Conservation (phyloP, 2,888 invertebrate genomes). For the Lydus trimaculatus region DNA sequence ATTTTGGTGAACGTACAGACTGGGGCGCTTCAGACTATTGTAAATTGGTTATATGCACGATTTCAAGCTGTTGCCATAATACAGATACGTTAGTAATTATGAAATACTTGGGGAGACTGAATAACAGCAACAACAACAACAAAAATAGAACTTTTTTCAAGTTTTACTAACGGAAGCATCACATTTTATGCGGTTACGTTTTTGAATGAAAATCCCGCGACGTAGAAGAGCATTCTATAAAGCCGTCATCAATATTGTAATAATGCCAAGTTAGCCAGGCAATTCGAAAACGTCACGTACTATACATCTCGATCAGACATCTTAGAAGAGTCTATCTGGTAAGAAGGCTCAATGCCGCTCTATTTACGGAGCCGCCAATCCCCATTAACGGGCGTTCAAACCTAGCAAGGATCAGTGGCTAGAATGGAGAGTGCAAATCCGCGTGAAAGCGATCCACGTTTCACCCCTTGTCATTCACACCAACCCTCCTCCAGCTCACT, state of each 20-base stretch:
- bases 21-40: constrained; percentile 27
- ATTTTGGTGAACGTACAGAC: constrained; percentile 27
- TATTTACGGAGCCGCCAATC: constrained; percentile 61
- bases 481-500: constrained; percentile 35
- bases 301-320: constrained; percentile 28
- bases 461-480: constrained; percentile 46
- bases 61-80: neutral
- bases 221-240: neutral
- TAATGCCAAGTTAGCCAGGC: constrained; percentile 17
- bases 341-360: constrained; percentile 61
- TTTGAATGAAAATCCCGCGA: neutral
- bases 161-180: neutral
- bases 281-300: constrained; percentile 33
- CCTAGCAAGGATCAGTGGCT: constrained; percentile 53
- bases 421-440: constrained; percentile 55
- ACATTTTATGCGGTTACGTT: neutral
- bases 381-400: constrained; percentile 58
- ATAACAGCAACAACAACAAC: neutral
- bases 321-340: constrained; percentile 42
- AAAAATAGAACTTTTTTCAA: too few species aligned
- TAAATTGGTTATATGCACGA: constrained; percentile 24
- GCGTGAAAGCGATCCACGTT: constrained; percentile 56
- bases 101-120: neutral
- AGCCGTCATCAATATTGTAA: constrained; percentile 14
- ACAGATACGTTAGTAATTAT: neutral